Conservation (phyloP, 2,797 vertebrate genomes). For the Tokudaia tokunoshimensis region DNA sequence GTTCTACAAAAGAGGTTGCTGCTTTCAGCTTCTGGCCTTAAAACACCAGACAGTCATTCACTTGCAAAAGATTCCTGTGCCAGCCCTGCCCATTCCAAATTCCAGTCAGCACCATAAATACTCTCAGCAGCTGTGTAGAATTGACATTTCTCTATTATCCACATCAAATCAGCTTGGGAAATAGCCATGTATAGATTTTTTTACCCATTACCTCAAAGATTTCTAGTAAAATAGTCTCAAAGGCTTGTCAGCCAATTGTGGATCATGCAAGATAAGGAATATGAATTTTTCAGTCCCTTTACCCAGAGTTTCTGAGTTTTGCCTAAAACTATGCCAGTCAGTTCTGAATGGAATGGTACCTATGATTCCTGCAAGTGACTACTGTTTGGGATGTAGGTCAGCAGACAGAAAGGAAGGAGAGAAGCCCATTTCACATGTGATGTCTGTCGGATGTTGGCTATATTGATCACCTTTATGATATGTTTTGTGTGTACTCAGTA, state of each 20-base stretch:
- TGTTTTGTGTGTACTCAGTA: background rate
- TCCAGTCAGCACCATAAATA: background rate
- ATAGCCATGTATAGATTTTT: background rate
- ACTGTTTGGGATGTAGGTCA: background rate
- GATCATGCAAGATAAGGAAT: background rate
- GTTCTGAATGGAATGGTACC: background rate
- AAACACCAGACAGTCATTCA: background rate
- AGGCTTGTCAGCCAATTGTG: background rate
- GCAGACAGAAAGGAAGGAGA: background rate
- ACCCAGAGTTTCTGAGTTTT: background rate
- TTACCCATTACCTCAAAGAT: constrained; percentile 41
- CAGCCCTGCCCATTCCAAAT: background rate
- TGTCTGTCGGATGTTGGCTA: background rate
- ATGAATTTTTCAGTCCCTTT: background rate
- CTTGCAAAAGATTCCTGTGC: constrained; percentile 54
- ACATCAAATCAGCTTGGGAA: constrained; percentile 46
- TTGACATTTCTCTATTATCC: constrained; percentile 46
- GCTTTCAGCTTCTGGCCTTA: constrained; percentile 47
- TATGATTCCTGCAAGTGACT: background rate
- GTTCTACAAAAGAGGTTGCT: constrained; percentile 14
- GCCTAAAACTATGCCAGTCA: background rate
- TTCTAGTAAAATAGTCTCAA: constrained; percentile 57
- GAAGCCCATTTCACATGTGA: background rate
- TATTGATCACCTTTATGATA: background rate
- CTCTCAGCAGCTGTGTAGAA: constrained; percentile 28